Evolutionary conservation across 1,140 invertebrate species (phyloP), one percentile per base, ranked within the genome.

Genomic region (Bombyx mandarina): DNA sequence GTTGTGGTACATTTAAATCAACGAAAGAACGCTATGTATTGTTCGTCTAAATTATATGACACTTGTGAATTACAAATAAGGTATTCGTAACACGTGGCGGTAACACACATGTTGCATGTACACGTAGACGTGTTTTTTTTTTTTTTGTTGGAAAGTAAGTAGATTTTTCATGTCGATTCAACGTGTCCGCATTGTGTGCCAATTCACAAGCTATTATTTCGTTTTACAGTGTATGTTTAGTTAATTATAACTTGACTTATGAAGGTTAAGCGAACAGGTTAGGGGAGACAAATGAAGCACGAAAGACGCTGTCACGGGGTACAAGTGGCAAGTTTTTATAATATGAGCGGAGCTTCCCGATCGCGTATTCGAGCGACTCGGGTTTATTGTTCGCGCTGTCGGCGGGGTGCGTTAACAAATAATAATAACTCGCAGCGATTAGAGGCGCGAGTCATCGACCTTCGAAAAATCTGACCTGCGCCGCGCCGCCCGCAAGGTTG

Each of bases 401-500:
- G 57, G 51, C 58, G 63, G 65, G 69, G 68, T 66, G 69, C 63
- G 67, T 67, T 76, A 59, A 76, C 71, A 75, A 79, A 76, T 79
- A 84, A 82, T 81, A 82, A 82, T 83, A 83, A 73, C 68, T 75
- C 71, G 73, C 57, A 67, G 66, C 79, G 75, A 86, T 84, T 81
- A 80, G 77, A 64, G 48, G 56, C 75, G 56, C 75, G 70, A 82
- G 82, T 86, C 82, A 86, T 78, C 77, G 82, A 86, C 82, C 82
- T 86, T 86, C 81, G 75, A 84, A 86, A 84, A 78, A 84, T 86
- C 78, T 84, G 81, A 84, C 81, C 82, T 84, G 82, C 77, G 74
- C 66, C 65, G 73, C 71, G 67, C 73, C 63, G 66, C 64, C 43
- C 54, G 45, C 53, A 54, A 44, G 53, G 43, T 45, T 54, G 43